These are phyloP conservation scores for Trichogramma evanescens DNA, from an alignment of 2,888 invertebrate genomes.

Conservation along the genomic window DNA sequence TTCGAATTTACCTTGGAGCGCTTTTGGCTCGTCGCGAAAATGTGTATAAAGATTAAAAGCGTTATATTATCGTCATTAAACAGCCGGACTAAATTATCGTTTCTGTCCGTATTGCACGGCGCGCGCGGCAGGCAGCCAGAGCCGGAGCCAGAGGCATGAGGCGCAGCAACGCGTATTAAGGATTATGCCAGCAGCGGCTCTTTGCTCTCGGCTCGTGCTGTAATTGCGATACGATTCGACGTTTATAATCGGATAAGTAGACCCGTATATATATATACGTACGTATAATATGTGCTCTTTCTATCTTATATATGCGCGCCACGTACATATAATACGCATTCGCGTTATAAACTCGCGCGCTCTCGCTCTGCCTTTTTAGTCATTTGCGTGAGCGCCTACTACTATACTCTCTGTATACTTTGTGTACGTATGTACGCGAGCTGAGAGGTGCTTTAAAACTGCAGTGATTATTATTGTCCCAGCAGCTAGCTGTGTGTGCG, in stretches of 20 bases:
- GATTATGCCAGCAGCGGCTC: neutral
- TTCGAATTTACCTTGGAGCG: conserved; percentile 18
- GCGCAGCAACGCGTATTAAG: neutral
- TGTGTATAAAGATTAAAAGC: conserved; percentile 17
- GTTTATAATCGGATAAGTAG: conserved; percentile 22
- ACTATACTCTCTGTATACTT: too few relatives aligned
- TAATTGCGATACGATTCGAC: conserved; percentile 19
- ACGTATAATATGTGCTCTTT: neutral
- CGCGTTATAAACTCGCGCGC: neutral
- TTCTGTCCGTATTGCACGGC: too few relatives aligned
- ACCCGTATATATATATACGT: neutral
- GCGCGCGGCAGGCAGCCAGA: too few relatives aligned
- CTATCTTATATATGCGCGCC: neutral
- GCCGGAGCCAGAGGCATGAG: too few relatives aligned
- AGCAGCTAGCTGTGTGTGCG: too few relatives aligned
- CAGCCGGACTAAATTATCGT: conserved; percentile 14
- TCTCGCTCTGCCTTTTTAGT: conserved; percentile 25
- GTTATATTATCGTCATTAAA: conserved; percentile 19
- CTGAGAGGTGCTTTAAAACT: too few relatives aligned
- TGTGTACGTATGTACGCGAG: too few relatives aligned
- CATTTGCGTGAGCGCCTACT: conserved; percentile 25
- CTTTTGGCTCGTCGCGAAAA: too few relatives aligned
- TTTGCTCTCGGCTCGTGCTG: neutral
- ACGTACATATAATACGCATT: neutral
- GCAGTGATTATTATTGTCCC: too few relatives aligned